Base-by-base conservation (phyloP, 2,113 vertebrate species). In the Acanthisitta chloris region DNA sequence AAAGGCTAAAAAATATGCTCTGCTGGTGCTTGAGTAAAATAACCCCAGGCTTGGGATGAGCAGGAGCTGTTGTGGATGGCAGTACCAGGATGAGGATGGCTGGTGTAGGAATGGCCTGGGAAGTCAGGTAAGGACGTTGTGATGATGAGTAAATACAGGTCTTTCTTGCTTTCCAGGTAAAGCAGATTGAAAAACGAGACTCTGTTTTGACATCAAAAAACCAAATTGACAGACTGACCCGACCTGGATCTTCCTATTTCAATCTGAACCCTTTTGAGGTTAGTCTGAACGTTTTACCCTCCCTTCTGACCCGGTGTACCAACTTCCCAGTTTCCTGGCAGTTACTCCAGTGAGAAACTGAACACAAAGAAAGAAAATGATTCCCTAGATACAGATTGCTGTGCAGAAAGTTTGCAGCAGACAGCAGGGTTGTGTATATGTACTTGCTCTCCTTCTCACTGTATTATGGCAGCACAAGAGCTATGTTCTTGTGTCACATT, bases 261-360 rank as follows among this genome's bases (percentile, higher is more conserved):
- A 99, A 99, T 92, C 95, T 99, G 73, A 99, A 99, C 90, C 99
- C 99, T 4, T 99, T 99, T 97, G 99, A 99, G 98, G 99, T 99
- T 94, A 97, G 97, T 80, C 58, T 69, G 16, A 55, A 10, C 1
- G 0, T 42, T 81, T 40, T 74, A 1, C 59, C 9, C 24, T 83
- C 14, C 45, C 15, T 72, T 79, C 26, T 54, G 34, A 48, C 29
- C 40, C 52, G 8, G 6, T 55, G 6, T n/a, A 1, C 4, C 8
- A 40, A 9, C 24, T 48, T 46, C 10, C 31, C 4, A 9, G 24
- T 49, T 34, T 70, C 12, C 16, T 42, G 42, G 43, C 36, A 5
- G 86, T 90, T 62, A 19, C 48, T 86, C 29, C 12, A 25, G 14
- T 65, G 34, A 62, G 86, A 73, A 8, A 38, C 11, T 2, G 6